Evolutionary conservation across 1,140 invertebrate genomes (phyloP), one percentile per base, ranked within the genome.

Genomic region (Cherax destructor): DNA sequence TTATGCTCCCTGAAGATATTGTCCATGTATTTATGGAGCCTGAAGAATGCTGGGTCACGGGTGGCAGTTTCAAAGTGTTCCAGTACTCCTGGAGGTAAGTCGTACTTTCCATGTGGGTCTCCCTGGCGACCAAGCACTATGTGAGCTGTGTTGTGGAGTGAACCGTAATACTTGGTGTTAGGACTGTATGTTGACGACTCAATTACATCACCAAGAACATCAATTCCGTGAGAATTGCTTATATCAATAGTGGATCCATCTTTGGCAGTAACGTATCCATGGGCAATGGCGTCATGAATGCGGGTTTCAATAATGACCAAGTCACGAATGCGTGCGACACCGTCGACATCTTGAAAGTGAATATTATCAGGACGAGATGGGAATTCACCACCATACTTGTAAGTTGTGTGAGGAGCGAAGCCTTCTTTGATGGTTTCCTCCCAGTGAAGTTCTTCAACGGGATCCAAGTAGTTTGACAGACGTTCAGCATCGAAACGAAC

Each of bases 21-120:
- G 77, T 86, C 84, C 84, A 86, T 86, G 49, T 86, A 86, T 69
- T 86, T 86, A 50, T 86, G 86, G n/a, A 88, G 86, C 24, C 86
- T 59, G 86, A 88, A 88, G 86, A 88, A 88, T 13, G 52, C 47
- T 9, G 86, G 86, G 41, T 88, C 86, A 47, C 86, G 76, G 6
- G 86, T 88, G 59, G 86, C 52, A 18, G 84, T 86, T 50, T 86
- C 84, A 61, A 86, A 86, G 72, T 86, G 84, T 56, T 86, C 84
- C 72, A 88, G 56, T 6, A 88, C 86, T 16, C 86, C 86, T 13
- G 86, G 86, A 56, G 86, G 86, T 6, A 88, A 61, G 50, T 69
- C 86, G 47, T 56, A 88, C 77, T 88, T 88, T 11, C 86, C 86
- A n/a, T 79, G 52, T 6, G 86, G 86, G 47, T 88, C 86, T 49